Conservation (phyloP, 2,797 vertebrate genomes). For the Enteromius anoplus region DNA sequence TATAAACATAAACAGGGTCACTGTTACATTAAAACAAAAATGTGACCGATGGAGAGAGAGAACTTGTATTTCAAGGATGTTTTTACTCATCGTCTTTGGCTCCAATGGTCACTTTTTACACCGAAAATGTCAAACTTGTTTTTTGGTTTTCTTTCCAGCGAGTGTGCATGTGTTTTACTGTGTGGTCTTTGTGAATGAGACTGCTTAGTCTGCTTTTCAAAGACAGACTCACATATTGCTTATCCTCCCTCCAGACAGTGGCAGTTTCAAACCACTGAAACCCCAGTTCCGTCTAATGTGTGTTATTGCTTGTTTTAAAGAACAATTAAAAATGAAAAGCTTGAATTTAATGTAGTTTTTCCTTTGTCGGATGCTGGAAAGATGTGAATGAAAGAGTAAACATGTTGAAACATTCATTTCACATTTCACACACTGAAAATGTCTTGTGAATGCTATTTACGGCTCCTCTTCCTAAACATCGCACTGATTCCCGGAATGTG, state of each 20-base stretch:
- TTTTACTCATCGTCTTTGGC: slow-evolving; percentile 18
- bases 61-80: background rate
- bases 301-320: slow-evolving; percentile 75
- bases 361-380: slow-evolving; percentile 54
- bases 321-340: slow-evolving; percentile 68
- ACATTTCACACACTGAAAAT: slow-evolving; percentile 38
- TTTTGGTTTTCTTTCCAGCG: slow-evolving; percentile 24
- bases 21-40: background rate
- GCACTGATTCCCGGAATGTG: slow-evolving; percentile 25
- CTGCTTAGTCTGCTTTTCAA: slow-evolving; percentile 62
- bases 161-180: slow-evolving; percentile 61
- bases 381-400: slow-evolving; percentile 51
- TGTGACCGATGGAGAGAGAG: background rate
- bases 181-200: slow-evolving; percentile 59
- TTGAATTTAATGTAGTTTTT: slow-evolving; percentile 62
- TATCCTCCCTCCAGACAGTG: slow-evolving; percentile 66
- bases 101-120: slow-evolving; percentile 17
- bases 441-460: background rate
- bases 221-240: slow-evolving; percentile 75
- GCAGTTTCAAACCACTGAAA: slow-evolving; percentile 70
- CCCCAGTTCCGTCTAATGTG: slow-evolving; percentile 69
- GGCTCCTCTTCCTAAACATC: background rate
- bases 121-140: slow-evolving; percentile 22
- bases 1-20: slow-evolving; percentile 1
- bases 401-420: slow-evolving; percentile 56